Evolutionary conservation across 2,888 invertebrate genomes (phyloP).

Genomic region (Cerastis leucographa): DNA sequence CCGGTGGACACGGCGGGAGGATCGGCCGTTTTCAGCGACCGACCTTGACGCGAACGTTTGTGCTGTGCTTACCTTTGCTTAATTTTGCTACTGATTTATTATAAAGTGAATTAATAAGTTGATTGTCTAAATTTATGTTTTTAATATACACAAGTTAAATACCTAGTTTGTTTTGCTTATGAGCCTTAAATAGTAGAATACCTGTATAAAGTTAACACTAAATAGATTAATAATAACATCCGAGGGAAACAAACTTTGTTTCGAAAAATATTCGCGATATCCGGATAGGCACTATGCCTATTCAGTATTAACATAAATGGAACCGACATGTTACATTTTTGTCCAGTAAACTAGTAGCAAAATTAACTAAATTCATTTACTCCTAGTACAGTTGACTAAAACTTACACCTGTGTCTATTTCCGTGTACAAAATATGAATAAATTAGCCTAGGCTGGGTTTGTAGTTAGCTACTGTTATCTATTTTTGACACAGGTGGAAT

Average conservation of each 20-base stretch:
- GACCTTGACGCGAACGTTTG: no score
- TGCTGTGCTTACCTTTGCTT: no score
- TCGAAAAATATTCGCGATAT: background rate
- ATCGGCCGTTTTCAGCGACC: no score
- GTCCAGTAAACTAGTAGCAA: background rate
- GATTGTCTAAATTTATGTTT: no score
- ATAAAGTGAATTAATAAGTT: no score
- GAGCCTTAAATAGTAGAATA: no score
- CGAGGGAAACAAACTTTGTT: background rate
- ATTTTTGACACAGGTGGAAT: slow-evolving; percentile 6
- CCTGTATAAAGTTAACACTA: no score
- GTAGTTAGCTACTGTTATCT: background rate
- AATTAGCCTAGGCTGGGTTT: background rate
- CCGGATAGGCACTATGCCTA: background rate
- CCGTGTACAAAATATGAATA: slow-evolving; percentile 19
- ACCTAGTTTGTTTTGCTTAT: no score
- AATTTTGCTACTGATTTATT: no score
- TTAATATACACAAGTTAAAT: no score
- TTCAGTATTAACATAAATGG: background rate
- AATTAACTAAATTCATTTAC: slow-evolving; percentile 2
- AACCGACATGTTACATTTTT: background rate
- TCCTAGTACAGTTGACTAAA: background rate
- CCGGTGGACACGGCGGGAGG: no score
- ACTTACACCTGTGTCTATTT: slow-evolving; percentile 4
- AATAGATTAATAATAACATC: background rate